Base-by-base conservation (phyloP, 2,888 invertebrate genomes). In the Folsomia manolachei region DNA sequence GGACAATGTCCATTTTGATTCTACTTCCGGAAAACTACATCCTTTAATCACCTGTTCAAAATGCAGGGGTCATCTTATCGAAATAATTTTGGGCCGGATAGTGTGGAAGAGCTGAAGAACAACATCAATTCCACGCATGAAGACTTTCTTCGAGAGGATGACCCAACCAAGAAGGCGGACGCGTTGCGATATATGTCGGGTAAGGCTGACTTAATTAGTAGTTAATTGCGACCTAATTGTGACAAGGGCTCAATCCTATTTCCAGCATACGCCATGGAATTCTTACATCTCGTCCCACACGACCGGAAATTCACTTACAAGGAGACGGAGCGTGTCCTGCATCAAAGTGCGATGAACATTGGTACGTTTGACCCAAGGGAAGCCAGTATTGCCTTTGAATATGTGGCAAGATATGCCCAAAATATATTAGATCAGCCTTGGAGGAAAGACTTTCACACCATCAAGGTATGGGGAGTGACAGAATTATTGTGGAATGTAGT, bases 401-500 rank as follows among this genome's bases (percentile, higher is more conserved):
- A 93, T 39, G 87, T 95, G 78, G 93, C 92, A 73, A 87, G 91
- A 78, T 95, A 95, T 83, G 94, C 94, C 1, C 90, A 90, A 71
- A 94, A 95, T 84, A 85, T 95, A 74, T 86, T 93, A 69, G 89
- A 90, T 18, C 93, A 94, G 83, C 94, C 94, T 2, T 95, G 95
- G 95, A 86, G 95, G 79, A 91, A 90, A 83, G 95, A 95, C 83
- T 95, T 92, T 83, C 88, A 89, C 80, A 88, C 89, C 75, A 88
- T 95, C 75, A 89, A 92, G 87, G 94, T 94, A 82, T 7, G 51
- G 21, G 24, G 14, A 51, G 9, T 11, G 51, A 11, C 51, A n/a
- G n/a, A 63, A 23, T 56, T 56, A 4, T 56, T 56, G 18, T 7
- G 56, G n/a, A 56, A 56, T 19, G 56, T 4, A 56, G 19, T 7